Evolutionary conservation across 2,797 vertebrate species (phyloP), one percentile per base, ranked within the genome.

Genomic region (Nannoperca australis): DNA sequence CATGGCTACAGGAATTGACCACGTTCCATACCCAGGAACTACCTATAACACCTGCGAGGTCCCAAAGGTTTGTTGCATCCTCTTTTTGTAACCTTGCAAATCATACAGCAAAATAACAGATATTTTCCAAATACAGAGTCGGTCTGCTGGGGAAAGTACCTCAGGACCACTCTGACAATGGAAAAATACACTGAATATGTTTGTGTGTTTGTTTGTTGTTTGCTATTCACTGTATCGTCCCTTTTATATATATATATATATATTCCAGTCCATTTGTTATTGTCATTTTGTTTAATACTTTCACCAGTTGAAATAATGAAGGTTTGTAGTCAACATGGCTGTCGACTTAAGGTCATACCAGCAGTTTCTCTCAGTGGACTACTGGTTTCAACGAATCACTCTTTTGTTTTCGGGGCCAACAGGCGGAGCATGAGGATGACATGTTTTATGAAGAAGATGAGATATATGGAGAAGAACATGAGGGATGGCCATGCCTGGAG

Each of bases 1-100:
- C 91, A 94, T 99, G 92, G 91, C 96, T 0, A 96, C 96, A 11
- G 95, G 97, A 34, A 95, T 97, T 54, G 94, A 95, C 75, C 96
- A 96, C 38, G 95, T 96, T 85, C 96, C 96, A 0, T 94, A 84
- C 72, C 75, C 92, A 4, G 93, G 92, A 82, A 97, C 97, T 1
- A 94, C 95, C 20, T 96, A 96, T 78, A 96, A 95, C 86, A 97
- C 96, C 1, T 94, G 90, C 67, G 87, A 90, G 53, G 76, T 89
- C 76, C 84, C 81, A 34, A 84, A 91, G 91, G 93, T 94, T 53
- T 49, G 45, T n/a, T 70, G 17, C n/a, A 22, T 51, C 24, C 14
- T 74, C 20, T 2, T 42, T 81, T 77, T 60, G 11, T 22, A 58
- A 42, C 15, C 70, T 68, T 53, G 17, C 14, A 36, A 68, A 44